A percentile compares a stretch with the other conserved stretches of the same genome.
Conservation (phyloP, 2,888 invertebrate species). For the Pyrrhia umbra region DNA sequence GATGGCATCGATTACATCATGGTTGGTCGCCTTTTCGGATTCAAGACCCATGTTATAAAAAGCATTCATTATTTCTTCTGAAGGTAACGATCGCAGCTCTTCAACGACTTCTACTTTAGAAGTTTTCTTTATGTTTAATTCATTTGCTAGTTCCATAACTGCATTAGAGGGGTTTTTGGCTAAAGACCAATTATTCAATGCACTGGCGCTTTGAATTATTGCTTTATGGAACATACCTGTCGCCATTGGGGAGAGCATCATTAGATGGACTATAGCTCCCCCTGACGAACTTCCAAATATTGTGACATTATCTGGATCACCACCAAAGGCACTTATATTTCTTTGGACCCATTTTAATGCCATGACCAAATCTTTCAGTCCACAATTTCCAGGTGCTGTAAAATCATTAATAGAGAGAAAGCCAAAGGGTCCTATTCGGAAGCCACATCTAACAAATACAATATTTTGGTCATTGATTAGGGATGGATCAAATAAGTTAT, state of each 20-base stretch:
- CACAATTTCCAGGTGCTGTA: conserved; percentile 85
- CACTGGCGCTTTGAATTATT: conserved; percentile 85
- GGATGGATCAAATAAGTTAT: conserved; percentile 78
- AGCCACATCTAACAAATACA: conserved; percentile 84
- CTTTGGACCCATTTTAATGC: conserved; percentile 85
- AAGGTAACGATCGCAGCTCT: conserved; percentile 72
- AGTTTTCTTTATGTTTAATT: conserved; percentile 73
- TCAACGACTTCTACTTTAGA: conserved; percentile 78
- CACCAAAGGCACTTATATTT: conserved; percentile 84
- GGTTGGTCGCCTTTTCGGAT: conserved; percentile 47
- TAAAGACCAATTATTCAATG: conserved; percentile 83
- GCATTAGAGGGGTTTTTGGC: conserved; percentile 77
- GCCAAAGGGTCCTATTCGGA: conserved; percentile 85
- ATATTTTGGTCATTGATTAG: conserved; percentile 77
- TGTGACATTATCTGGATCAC: conserved; percentile 85
- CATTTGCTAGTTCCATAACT: conserved; percentile 74
- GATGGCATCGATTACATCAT: conserved; percentile 72
- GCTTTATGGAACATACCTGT: conserved; percentile 85
- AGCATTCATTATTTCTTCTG: conserved; percentile 73
- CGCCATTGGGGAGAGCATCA: conserved; percentile 87
- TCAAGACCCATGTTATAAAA: conserved; percentile 58
- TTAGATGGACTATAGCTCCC: conserved; percentile 83
- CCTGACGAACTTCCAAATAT: conserved; percentile 87
- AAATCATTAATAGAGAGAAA: conserved; percentile 84
- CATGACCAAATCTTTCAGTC: conserved; percentile 84